Percentiles rank a stretch among this genome's conserved stretches.
These are phyloP conservation scores for Scolopax bukidnonensis DNA, from an alignment of 2,797 vertebrate genomes.

Conservation along the genomic window DNA sequence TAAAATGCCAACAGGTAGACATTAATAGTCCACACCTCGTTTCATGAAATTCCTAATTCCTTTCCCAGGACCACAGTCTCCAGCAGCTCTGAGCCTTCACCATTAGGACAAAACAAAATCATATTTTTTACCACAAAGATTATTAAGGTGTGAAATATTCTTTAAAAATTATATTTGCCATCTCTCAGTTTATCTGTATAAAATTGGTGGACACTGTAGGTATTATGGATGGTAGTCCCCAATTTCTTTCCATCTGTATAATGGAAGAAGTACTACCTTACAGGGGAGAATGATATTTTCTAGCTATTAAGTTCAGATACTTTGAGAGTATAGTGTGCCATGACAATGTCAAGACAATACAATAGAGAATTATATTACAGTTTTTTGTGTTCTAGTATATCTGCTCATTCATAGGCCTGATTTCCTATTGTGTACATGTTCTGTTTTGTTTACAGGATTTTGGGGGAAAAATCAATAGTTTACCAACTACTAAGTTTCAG, in stretches of 20 bases:
- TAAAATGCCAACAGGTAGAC: not conserved
- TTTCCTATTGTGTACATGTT: not conserved
- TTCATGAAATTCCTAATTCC: not conserved
- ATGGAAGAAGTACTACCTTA: not conserved
- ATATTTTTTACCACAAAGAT: not conserved
- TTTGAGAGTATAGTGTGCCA: not conserved
- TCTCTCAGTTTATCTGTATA: not conserved
- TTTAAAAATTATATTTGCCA: not conserved
- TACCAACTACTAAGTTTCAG: not conserved
- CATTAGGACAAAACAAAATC: not conserved
- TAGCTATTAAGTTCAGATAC: not conserved
- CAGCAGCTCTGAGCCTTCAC: not conserved
- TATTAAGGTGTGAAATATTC: not conserved
- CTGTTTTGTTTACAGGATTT: not conserved
- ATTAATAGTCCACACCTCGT: not conserved
- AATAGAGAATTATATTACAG: not conserved
- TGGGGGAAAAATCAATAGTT: accelerated
- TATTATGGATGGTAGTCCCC: not conserved
- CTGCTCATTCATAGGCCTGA: not conserved
- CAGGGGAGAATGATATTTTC: not conserved
- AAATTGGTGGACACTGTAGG: not conserved
- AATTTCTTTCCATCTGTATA: accelerated
- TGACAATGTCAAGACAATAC: not conserved
- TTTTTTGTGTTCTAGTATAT: not conserved
- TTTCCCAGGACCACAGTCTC: not conserved